Percentiles rank a stretch among this genome's conserved stretches.
These are phyloP conservation scores for Ciconia maguari DNA, from an alignment of 2,113 vertebrate genomes.

Conservation along the genomic window DNA sequence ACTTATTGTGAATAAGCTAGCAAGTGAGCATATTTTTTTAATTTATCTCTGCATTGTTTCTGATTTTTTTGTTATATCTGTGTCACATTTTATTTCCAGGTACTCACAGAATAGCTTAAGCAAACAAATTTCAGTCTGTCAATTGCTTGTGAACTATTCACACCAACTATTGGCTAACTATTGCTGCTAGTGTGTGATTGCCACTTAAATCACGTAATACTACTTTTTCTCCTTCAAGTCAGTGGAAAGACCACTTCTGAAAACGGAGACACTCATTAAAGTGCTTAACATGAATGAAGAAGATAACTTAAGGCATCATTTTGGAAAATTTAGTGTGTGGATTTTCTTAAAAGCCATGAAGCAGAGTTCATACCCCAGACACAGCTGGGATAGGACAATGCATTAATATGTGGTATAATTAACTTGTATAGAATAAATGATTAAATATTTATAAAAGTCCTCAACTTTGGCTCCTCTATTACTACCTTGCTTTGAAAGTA, in stretches of 20 bases:
- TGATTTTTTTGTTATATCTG: background rate
- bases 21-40: background rate
- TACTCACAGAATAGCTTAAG: background rate
- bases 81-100: background rate
- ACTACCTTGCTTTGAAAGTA: background rate
- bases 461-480: background rate
- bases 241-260: background rate
- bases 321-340: background rate
- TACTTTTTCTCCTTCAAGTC: background rate
- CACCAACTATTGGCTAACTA: background rate
- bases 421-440: background rate
- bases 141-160: background rate
- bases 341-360: slow-evolving; percentile 12
- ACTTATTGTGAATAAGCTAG: background rate
- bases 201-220: background rate
- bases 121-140: background rate
- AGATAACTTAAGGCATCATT: background rate
- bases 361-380: background rate
- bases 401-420: background rate
- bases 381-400: background rate
- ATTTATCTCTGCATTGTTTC: background rate
- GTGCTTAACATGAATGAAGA: background rate
- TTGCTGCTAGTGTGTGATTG: background rate
- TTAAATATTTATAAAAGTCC: background rate
- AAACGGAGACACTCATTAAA: background rate